Base-by-base conservation (phyloP, 2,113 vertebrate genomes). In the Tupaia tana region DNA sequence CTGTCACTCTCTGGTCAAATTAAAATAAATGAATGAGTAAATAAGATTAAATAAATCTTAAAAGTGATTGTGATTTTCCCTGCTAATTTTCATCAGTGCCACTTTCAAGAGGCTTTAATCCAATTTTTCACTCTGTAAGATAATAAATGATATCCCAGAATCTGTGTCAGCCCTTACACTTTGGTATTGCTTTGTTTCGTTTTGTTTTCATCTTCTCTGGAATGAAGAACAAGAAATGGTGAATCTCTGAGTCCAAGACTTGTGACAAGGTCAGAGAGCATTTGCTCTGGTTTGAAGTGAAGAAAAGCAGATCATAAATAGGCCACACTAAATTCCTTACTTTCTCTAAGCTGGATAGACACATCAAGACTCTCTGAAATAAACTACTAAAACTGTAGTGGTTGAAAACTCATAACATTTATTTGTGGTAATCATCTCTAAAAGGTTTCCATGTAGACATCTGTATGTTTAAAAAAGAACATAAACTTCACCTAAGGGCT, bases 141-240 rank as follows among this genome's bases (percentile, higher is more conserved):
- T 70, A 15, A 34, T 6, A 4, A 0, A 0, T 2, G 56, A 3
- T 1, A 15, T 27, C 54, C 1, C 7, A 25, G 18, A 61, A 34
- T 69, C 8, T 66, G 4, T 43, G 27, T 58, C n/a, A 31, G 56
- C 34, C 13, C 18, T 16, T 9, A 43, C 4, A 58, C 10, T 52
- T 81, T 71, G 11, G 61, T n/a, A 13, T n/a, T 27, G 24, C 56
- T 75, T 74, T 34, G n/a, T 73, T 34, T 73, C 70, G 25, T 69
- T 69, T 69, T 69, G 27, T 29, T 16, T 69, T 29, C 15, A 81
- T 82, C 7, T 69, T 59, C 67, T 71, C n/a, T 71, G n/a, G 18
- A 5, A 74, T 81, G 2, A 2, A 54, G 15, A 81, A 61, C 16
- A 67, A 71, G 69, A 59, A 80, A 13, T 10, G 31, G 7, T 19